These are phyloP conservation scores for Pemphigus obesinymphae DNA, from an alignment of 1,140 invertebrate genomes.

Conservation along the genomic window DNA sequence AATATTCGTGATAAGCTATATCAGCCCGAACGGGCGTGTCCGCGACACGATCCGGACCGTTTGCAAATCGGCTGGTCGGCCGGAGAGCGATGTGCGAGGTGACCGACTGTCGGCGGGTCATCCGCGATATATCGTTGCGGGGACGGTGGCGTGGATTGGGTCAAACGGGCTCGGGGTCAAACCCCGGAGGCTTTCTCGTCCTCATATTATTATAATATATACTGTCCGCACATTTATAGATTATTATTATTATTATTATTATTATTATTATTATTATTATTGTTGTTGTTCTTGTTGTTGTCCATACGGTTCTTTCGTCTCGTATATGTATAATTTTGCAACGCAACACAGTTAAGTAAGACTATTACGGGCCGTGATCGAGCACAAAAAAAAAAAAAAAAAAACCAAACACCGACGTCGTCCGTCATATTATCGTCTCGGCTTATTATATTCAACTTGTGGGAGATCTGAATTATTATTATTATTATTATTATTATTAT, in stretches of 20 bases:
- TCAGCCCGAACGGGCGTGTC: background rate
- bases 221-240: background rate
- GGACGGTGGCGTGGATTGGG: background rate
- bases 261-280: background rate
- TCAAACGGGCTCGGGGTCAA: constrained; percentile 1
- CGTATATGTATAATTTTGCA: background rate
- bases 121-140: background rate
- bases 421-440: background rate
- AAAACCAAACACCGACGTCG: background rate
- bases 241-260: background rate
- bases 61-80: background rate
- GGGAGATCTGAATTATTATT: constrained; percentile 11
- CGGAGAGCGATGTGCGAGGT: background rate
- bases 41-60: background rate
- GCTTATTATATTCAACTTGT: background rate
- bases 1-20: constrained; percentile 21
- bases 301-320: background rate
- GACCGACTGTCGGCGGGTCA: background rate
- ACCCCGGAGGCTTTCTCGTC: constrained; percentile 13
- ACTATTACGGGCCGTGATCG: constrained; percentile 28
- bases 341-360: constrained; percentile 33
- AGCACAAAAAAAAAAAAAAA: too few relatives aligned
- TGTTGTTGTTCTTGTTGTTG: background rate
- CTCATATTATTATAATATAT: background rate
- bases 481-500: too few relatives aligned